Evolutionary conservation across 2,888 invertebrate genomes (phyloP).

Genomic region (Drosophila leonis): DNA sequence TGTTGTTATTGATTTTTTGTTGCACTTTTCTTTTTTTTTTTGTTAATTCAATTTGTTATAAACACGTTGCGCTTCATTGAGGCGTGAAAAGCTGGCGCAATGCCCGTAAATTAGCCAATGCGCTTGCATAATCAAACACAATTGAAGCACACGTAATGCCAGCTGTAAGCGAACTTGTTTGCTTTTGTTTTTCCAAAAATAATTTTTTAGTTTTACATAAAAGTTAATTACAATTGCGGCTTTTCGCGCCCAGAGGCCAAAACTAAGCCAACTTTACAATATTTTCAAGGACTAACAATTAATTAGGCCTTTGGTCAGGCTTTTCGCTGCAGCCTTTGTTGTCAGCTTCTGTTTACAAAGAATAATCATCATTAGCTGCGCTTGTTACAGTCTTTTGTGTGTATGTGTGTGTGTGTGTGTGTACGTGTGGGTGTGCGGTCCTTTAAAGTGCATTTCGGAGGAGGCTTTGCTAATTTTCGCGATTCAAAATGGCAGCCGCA

Average conservation of each 20-base stretch:
- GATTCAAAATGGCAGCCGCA: slow-evolving; percentile 54
- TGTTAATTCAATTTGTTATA: slow-evolving; percentile 32
- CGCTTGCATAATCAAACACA: slow-evolving; percentile 55
- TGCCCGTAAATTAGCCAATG: slow-evolving; percentile 37
- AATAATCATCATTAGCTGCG: slow-evolving; percentile 52
- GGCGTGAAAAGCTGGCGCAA: slow-evolving; percentile 71
- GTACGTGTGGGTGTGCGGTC: neutral
- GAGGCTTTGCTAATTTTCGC: slow-evolving; percentile 66
- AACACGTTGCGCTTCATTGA: slow-evolving; percentile 73
- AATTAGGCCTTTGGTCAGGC: slow-evolving; percentile 44
- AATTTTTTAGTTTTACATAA: slow-evolving; percentile 35
- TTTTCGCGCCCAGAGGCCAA: slow-evolving; percentile 17
- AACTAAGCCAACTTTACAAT: slow-evolving; percentile 35
- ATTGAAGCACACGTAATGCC: slow-evolving; percentile 29
- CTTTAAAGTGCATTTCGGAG: slow-evolving; percentile 38
- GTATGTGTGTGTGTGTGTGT: neutral
- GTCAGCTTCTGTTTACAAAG: slow-evolving; percentile 22
- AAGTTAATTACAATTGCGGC: slow-evolving; percentile 64
- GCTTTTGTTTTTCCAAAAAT: slow-evolving; percentile 11
- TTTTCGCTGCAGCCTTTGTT: slow-evolving; percentile 34
- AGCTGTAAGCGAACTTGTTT: slow-evolving; percentile 22
- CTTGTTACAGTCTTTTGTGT: slow-evolving; percentile 48
- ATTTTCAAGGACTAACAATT: slow-evolving; percentile 65
- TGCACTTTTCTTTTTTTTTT: slow-evolving; percentile 9
- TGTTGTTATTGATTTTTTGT: slow-evolving; percentile 25